Percentiles rank a stretch among this genome's conserved stretches.
Evolutionary conservation across 2,888 invertebrate species (phyloP).

Genomic region (Dasypolia templi): DNA sequence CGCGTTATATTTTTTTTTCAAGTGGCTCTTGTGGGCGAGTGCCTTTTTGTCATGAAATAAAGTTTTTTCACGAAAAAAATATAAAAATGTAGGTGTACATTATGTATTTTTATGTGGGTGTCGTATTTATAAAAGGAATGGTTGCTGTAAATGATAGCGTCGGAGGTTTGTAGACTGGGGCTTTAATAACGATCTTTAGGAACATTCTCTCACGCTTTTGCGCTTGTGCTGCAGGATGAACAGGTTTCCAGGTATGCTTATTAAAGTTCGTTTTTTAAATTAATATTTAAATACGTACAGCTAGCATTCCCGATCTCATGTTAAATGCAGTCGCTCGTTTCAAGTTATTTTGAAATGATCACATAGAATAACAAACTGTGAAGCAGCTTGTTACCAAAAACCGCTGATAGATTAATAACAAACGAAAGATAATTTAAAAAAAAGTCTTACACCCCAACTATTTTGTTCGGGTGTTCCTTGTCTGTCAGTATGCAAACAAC

Average conservation of each 20-base stretch:
- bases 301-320: not conserved
- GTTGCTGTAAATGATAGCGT: conserved; percentile 40
- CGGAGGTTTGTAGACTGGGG: conserved; percentile 33
- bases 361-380: conserved; percentile 63
- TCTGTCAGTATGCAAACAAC: conserved; percentile 83
- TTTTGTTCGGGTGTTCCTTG: conserved; percentile 82
- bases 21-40: conserved; percentile 78
- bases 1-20: conserved; percentile 83
- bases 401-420: conserved; percentile 72
- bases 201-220: conserved; percentile 31
- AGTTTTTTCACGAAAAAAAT: conserved; percentile 72
- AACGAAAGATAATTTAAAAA: conserved; percentile 70
- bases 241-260: conserved; percentile 46
- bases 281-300: conserved; percentile 15
- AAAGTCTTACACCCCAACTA: conserved; percentile 76
- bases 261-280: conserved; percentile 30
- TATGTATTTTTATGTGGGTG: conserved; percentile 58
- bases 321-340: not conserved
- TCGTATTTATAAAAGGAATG: conserved; percentile 59
- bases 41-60: conserved; percentile 82
- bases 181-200: conserved; percentile 28
- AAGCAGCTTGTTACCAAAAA: conserved; percentile 67
- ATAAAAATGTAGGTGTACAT: conserved; percentile 68
- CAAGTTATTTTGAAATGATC: conserved; percentile 36
- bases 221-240: conserved; percentile 10